phyloP scores from a whole-genome alignment of 2,113 vertebrate species.

The Neolamprologus devosi region DNA sequence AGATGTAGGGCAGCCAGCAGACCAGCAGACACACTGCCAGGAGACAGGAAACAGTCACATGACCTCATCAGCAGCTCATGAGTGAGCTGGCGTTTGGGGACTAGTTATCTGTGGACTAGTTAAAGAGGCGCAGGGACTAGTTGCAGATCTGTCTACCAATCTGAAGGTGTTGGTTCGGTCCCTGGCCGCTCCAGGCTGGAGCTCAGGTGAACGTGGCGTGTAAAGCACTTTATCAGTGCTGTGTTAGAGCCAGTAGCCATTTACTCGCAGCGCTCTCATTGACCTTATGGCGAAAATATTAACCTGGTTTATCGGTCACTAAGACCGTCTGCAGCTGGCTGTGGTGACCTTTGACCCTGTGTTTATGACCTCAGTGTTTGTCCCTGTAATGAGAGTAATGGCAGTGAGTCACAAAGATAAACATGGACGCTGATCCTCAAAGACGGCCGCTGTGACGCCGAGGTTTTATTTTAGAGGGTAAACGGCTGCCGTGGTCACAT shows the following conservation, averaged over 20 bases:
- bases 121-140: background rate
- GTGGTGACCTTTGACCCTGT: background rate
- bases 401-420: background rate
- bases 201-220: background rate
- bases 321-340: background rate
- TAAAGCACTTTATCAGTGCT: background rate
- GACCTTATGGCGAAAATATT: background rate
- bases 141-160: background rate
- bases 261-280: background rate
- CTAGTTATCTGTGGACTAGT: background rate
- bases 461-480: background rate
- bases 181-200: background rate
- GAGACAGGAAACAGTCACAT: background rate
- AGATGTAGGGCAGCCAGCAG: slow-evolving; percentile 72
- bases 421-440: background rate
- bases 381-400: background rate
- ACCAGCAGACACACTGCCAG: slow-evolving; percentile 60
- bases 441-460: background rate
- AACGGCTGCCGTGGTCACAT: background rate
- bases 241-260: background rate
- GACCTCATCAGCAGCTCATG: background rate
- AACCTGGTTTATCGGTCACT: background rate
- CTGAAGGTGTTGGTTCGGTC: background rate
- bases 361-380: background rate
- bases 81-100: background rate